phyloP scores from a whole-genome alignment of 2,888 invertebrate species.

The Mythimna pallens region DNA sequence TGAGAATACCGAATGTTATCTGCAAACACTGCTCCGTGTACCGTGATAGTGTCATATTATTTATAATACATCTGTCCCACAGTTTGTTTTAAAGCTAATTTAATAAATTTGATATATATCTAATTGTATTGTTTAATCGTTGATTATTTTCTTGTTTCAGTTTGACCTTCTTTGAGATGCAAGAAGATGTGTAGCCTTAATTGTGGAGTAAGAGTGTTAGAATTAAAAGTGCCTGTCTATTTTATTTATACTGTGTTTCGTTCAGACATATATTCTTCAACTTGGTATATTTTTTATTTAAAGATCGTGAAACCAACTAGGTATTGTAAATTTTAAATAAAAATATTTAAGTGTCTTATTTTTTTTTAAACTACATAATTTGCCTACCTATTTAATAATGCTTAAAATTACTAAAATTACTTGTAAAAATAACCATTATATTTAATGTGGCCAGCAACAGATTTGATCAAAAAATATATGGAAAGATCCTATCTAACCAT shows the following conservation, averaged over 20 bases:
- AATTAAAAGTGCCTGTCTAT: background rate
- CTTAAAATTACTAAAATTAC: slow-evolving; percentile 7
- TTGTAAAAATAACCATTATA: background rate
- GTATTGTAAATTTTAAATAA: background rate
- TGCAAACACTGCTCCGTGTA: too few species aligned
- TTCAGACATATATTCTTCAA: background rate
- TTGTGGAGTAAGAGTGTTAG: background rate
- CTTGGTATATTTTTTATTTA: background rate
- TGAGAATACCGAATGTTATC: too few species aligned
- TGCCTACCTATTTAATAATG: slow-evolving; percentile 9
- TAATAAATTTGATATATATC: too few species aligned
- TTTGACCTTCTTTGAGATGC: slow-evolving; percentile 54
- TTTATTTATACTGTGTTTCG: background rate
- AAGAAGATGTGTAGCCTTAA: background rate
- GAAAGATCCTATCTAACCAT: slow-evolving; percentile 40
- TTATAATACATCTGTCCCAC: too few species aligned
- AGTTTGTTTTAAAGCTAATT: too few species aligned
- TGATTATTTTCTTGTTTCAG: slow-evolving; percentile 57
- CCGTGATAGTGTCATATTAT: too few species aligned
- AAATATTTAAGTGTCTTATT: background rate
- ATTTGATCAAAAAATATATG: slow-evolving; percentile 18
- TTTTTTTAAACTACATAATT: background rate
- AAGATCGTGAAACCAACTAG: background rate
- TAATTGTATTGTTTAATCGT: too few species aligned
- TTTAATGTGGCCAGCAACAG: slow-evolving; percentile 1